A percentile compares a stretch with the other conserved stretches of the same genome.
phyloP scores from a whole-genome alignment of 1,140 invertebrate genomes.

The Periplaneta americana region DNA sequence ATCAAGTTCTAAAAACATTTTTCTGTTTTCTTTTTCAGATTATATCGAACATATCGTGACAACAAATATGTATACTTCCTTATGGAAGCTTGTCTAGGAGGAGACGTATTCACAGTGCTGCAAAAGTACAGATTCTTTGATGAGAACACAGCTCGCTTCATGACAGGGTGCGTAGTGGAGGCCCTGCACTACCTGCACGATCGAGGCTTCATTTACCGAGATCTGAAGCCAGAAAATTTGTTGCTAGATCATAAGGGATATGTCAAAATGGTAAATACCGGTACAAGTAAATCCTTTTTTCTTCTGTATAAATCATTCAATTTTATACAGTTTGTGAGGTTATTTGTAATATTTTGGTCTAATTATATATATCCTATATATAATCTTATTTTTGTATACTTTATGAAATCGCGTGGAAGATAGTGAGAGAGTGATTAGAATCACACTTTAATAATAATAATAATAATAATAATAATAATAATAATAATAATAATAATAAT shows the following conservation, averaged over 20 bases:
- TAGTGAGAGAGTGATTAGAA: too few relatives aligned
- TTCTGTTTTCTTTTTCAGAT: constrained; percentile 54
- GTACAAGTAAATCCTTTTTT: too few relatives aligned
- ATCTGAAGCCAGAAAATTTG: constrained; percentile 94
- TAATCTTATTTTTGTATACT: too few relatives aligned
- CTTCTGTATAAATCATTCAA: too few relatives aligned
- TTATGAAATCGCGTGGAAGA: too few relatives aligned
- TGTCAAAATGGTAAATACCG: constrained; percentile 74
- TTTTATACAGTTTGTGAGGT: too few relatives aligned
- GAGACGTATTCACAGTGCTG: constrained; percentile 95
- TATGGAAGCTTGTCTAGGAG: constrained; percentile 94
- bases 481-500: too few relatives aligned
- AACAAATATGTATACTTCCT: constrained; percentile 94
- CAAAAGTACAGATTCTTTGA: constrained; percentile 71
- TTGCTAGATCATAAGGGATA: constrained; percentile 83
- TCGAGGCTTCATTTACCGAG: constrained; percentile 84
- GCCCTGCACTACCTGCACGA: constrained; percentile 83
- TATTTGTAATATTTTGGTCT: too few relatives aligned
- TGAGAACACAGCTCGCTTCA: constrained; percentile 80
- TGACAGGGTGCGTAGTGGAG: constrained; percentile 86
- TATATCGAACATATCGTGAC: constrained; percentile 93
- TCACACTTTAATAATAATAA: too few relatives aligned
- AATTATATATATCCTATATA: too few relatives aligned
- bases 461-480: too few relatives aligned
- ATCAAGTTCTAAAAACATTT: too few relatives aligned